These are phyloP conservation scores for Blera fallax DNA, from an alignment of 2,888 invertebrate genomes.

Conservation along the genomic window DNA sequence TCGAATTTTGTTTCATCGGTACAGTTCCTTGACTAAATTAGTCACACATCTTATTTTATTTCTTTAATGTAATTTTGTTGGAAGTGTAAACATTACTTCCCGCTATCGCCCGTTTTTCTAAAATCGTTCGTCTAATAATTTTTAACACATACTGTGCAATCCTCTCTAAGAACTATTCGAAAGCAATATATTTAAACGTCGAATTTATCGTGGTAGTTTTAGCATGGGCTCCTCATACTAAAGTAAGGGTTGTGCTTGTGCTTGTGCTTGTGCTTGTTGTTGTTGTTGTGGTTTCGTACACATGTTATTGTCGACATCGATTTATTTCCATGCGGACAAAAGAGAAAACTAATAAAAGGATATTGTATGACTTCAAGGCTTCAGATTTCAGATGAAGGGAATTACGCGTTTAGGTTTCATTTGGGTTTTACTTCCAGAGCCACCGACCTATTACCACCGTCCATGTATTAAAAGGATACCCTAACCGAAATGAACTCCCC, in stretches of 20 bases:
- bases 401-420: constrained; percentile 22
- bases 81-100: too few species aligned
- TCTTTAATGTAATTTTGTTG: too few species aligned
- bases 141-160: not conserved
- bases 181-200: not conserved
- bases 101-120: too few species aligned
- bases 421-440: not conserved
- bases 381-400: constrained; percentile 45
- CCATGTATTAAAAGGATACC: not conserved
- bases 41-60: too few species aligned
- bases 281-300: not conserved
- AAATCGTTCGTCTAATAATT: not conserved
- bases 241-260: not conserved
- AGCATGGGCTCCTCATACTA: not conserved
- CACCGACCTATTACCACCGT: not conserved
- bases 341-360: constrained; percentile 53
- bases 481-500: constrained; percentile 8
- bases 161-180: too few species aligned
- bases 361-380: constrained; percentile 41
- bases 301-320: not conserved
- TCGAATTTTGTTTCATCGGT: too few species aligned
- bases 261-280: not conserved
- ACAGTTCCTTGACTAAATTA: too few species aligned
- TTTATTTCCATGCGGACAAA: not conserved
- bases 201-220: not conserved